Evolutionary conservation across 2,888 invertebrate species (phyloP), one percentile per base, ranked within the genome.

Genomic region (Drosophila diplacantha): DNA sequence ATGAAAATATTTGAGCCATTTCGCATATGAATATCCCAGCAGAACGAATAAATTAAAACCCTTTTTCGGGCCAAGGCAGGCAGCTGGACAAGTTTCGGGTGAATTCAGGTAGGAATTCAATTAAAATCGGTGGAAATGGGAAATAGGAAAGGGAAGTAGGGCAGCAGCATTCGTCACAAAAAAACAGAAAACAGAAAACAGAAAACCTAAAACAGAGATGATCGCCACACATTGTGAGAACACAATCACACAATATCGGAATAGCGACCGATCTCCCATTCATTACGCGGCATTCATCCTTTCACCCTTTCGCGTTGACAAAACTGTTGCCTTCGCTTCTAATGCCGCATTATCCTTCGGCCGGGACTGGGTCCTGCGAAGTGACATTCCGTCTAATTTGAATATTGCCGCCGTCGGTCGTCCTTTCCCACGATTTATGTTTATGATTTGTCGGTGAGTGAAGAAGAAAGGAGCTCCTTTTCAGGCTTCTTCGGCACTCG

Each of bases 201-300:
- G 2, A 43, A 31, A 34, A 39, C 29, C 47, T 52, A 72, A 60
- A 69, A 69, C 70, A 73, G 14, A 78, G 73, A 59, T 67, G 81
- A 76, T 81, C 81, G 80, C 78, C 81, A 76, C 75, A 77, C 75
- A 79, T 80, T 76, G 73, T 75, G 75, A 65, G 69, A 70, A 75
- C 67, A 80, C 81, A 81, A 80, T 76, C 55, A 34, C 55, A 22
- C 11, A 58, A 55, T 24, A 43, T 24, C 54, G 43, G 57, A 43
- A 18, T 43, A 37, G 20, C 29, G 37, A 55, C 44, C 58, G 58
- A 59, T 80, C 70, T 64, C 37, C 59, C 59, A 57, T 65, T 72
- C 54, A 70, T 68, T 67, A 61, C 20, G 32, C 18, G 50, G 35
- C 51, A 60, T 51, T 51, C 57, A 53, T 44, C 57, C 44, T 52